These are phyloP conservation scores for Carduelis carduelis DNA, from an alignment of 2,797 vertebrate species.

Conservation along the genomic window DNA sequence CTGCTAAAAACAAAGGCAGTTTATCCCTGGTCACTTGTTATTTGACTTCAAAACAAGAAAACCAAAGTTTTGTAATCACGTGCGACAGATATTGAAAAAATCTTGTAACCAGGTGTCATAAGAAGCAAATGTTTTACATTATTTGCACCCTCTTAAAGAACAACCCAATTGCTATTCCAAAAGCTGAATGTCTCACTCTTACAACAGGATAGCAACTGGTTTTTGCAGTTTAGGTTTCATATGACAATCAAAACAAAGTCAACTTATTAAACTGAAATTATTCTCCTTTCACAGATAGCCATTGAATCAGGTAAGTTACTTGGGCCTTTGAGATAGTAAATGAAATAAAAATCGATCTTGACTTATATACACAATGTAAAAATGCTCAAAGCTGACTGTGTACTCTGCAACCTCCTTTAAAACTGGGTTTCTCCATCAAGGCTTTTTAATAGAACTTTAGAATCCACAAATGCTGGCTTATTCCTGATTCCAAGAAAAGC, in stretches of 20 bases:
- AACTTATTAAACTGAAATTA: background rate
- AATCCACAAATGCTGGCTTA: background rate
- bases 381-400: background rate
- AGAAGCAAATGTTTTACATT: background rate
- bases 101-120: background rate
- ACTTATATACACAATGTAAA: background rate
- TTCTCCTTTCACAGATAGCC: background rate
- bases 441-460: background rate
- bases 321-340: background rate
- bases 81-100: background rate
- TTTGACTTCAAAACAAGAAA: background rate
- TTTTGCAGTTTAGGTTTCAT: background rate
- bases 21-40: background rate
- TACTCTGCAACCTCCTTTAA: background rate
- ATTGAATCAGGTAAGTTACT: background rate
- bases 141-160: background rate
- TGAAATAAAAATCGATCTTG: background rate
- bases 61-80: background rate
- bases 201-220: background rate
- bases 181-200: background rate
- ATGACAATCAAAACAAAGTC: background rate
- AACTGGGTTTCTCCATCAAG: background rate
- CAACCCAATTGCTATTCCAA: fast-evolving
- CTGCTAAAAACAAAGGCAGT: background rate
- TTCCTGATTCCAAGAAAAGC: background rate